These are phyloP conservation scores for Loris lydekkerianus DNA, from an alignment of 2,797 vertebrate species.

Conservation along the genomic window DNA sequence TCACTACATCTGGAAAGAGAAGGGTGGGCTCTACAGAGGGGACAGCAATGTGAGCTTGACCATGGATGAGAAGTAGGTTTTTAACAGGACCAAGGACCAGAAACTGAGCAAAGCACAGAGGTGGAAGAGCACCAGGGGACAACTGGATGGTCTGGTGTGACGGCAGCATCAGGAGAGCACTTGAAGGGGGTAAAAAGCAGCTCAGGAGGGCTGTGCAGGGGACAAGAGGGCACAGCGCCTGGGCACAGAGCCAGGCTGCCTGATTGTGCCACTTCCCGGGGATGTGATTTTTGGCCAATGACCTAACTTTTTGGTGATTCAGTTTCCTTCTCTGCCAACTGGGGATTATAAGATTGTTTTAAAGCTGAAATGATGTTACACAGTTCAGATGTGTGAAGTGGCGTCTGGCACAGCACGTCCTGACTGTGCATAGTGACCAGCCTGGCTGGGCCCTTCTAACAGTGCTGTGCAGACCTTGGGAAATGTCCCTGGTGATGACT, in stretches of 20 bases:
- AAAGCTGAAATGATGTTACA: background rate
- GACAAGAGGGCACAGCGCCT: background rate
- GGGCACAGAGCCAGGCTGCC: background rate
- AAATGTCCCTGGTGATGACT: background rate
- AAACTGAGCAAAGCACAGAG: background rate
- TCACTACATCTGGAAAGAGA: background rate
- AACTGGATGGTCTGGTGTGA: background rate
- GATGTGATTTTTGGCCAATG: background rate
- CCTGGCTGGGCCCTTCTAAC: background rate
- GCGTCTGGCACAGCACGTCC: too few relatives aligned
- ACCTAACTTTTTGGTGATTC: background rate
- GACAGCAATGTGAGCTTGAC: background rate
- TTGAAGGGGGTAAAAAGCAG: background rate
- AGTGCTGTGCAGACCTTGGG: background rate
- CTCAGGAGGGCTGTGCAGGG: background rate
- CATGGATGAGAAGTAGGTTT: background rate
- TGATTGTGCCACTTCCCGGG: background rate
- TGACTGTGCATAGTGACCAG: background rate
- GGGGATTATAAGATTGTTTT: background rate
- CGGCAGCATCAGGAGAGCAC: too few relatives aligned
- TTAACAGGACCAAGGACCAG: background rate
- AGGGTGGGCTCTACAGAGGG: background rate
- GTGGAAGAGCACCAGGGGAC: too few relatives aligned
- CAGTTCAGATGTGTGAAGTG: background rate
- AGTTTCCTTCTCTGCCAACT: constrained; percentile 12